Conservation (phyloP, 2,888 invertebrate genomes). For the Mythimna loreyi region DNA sequence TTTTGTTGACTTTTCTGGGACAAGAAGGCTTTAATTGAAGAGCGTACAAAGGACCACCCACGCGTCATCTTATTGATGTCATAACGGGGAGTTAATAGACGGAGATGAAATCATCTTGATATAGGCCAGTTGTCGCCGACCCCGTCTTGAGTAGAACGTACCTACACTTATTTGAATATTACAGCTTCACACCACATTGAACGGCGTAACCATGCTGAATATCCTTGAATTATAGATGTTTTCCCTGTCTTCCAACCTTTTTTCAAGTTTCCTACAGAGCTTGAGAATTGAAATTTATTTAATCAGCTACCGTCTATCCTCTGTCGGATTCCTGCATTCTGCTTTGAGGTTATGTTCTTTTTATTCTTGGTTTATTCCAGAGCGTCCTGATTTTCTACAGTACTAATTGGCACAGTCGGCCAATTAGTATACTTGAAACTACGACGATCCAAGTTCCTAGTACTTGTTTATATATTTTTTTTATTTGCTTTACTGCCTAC, state of each 20-base stretch:
- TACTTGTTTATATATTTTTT: not conserved
- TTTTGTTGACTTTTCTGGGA: conserved; percentile 2
- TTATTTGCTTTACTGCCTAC: not conserved
- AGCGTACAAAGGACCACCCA: conserved; percentile 33
- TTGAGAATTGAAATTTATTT: conserved; percentile 25
- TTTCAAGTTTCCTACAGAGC: conserved; percentile 15
- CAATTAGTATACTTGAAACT: conserved; percentile 27
- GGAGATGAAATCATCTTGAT: conserved; percentile 50
- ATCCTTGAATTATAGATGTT: conserved; percentile 44
- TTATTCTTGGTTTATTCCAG: conserved; percentile 13
- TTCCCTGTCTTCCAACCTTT: not conserved
- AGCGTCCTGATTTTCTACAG: conserved; percentile 14
- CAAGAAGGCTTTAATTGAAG: conserved; percentile 36
- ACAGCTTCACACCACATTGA: conserved; percentile 27
- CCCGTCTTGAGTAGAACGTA: conserved; percentile 18
- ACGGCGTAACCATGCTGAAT: conserved; percentile 23
- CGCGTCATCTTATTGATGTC: conserved; percentile 46
- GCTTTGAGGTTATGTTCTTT: conserved; percentile 28
- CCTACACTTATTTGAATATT: conserved; percentile 40
- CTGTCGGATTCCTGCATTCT: conserved; percentile 26
- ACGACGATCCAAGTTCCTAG: not conserved
- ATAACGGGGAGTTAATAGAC: conserved; percentile 46
- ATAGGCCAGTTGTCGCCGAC: conserved; percentile 35
- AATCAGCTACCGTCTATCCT: conserved; percentile 34
- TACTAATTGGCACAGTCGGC: conserved; percentile 32